Base-by-base conservation (phyloP, 1,140 invertebrate species). In the Drosophila kanapiae region DNA sequence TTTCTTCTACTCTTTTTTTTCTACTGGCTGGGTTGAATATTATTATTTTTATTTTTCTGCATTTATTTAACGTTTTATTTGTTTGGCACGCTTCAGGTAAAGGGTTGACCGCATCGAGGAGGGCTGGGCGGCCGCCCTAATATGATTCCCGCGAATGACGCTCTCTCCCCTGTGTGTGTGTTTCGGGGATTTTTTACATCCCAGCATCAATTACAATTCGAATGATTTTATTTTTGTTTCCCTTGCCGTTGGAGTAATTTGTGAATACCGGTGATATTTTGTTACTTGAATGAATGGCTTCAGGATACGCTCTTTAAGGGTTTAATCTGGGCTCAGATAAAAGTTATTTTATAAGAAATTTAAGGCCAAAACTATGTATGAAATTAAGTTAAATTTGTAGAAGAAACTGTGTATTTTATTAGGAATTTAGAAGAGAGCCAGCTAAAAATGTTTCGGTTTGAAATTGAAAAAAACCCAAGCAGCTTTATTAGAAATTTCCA, bases 1-100 rank as follows among this genome's bases (percentile, higher is more conserved):
- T 27, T 18, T 35, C 11, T 31, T 51, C n/a, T 10, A 27, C 1
- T 16, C 3, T n/a, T 48, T 29, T 48, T 16, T 49, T 68, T 31
- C n/a, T 51, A 51, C 18, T 31, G 3, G 11, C 16, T 6, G 10
- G 16, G 40, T 40, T 29, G 48, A 49, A 47, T 48, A 56, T 38
- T 40, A 48, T 51, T 58, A 48, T 48, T 14, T 16, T 33, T 40
- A 48, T 51, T 58, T 61, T 48, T 14, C 23, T 18, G 27, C 29
- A 49, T 71, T 49, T 48, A 57, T 70, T 72, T 38, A 40, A 71
- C 13, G 11, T 11, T 33, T 11, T 33, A 11, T 40, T 48, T 58
- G 59, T 58, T 40, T 47, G 65, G n/a, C 18, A 53, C 18, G 29
- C 33, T 71, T 23, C 67, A 48, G 65, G 33, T 68, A 40, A 49